These are phyloP conservation scores for Naja naja DNA, from an alignment of 2,113 vertebrate genomes.

Conservation along the genomic window DNA sequence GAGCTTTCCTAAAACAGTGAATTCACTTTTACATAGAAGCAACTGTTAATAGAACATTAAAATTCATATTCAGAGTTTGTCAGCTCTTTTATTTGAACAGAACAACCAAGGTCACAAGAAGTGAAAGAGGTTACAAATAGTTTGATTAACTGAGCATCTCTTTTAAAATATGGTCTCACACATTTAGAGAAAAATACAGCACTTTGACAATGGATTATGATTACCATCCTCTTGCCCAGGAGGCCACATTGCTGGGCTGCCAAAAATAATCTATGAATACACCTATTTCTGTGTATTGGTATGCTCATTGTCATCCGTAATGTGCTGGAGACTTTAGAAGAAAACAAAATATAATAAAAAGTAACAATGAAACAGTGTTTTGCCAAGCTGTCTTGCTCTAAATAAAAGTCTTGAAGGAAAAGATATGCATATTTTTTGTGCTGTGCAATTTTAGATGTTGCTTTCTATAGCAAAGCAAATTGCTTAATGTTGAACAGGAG, in stretches of 20 bases:
- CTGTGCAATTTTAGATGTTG: not conserved
- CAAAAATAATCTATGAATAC: not conserved
- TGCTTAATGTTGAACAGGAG: constrained; percentile 3
- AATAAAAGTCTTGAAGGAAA: not conserved
- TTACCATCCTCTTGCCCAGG: not conserved
- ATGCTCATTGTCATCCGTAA: not conserved
- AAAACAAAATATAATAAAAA: not conserved
- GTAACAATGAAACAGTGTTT: not conserved
- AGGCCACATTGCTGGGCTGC: not conserved
- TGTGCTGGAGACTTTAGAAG: not conserved
- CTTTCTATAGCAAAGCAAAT: not conserved
- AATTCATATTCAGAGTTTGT: not conserved
- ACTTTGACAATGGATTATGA: not conserved
- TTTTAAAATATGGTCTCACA: not conserved
- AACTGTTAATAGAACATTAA: not conserved
- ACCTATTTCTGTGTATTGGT: not conserved
- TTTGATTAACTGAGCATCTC: not conserved
- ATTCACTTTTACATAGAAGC: not conserved
- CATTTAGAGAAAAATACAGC: not conserved
- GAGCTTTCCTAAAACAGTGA: not conserved
- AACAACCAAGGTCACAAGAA: not conserved
- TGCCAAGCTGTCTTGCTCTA: not conserved
- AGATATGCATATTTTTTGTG: not conserved
- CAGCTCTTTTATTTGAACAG: not conserved
- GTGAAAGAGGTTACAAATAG: not conserved